phyloP scores from a whole-genome alignment of 2,888 invertebrate species.

The Acanthacorydalis orientalis region DNA sequence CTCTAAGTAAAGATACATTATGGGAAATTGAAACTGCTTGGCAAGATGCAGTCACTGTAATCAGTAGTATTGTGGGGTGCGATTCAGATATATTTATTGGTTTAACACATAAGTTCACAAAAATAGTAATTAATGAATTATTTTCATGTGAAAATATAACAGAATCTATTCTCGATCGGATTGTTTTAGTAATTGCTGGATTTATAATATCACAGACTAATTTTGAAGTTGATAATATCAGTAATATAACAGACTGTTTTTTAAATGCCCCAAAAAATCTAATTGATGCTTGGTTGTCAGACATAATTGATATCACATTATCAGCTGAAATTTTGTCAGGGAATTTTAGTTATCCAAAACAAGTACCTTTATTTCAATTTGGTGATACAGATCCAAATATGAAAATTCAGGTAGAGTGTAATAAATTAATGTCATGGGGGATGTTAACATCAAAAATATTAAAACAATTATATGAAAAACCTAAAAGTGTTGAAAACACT shows the following conservation, averaged over 20 bases:
- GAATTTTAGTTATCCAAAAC: not conserved
- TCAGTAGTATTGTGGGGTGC: constrained; percentile 11
- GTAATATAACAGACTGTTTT: not conserved
- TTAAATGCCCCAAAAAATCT: not conserved
- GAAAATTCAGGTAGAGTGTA: not conserved
- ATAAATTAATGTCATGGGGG: not conserved
- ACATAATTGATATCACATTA: not conserved
- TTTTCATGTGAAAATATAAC: constrained; percentile 9
- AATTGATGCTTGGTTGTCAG: not conserved
- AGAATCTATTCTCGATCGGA: not conserved
- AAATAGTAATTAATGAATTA: constrained; percentile 19
- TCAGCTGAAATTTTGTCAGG: constrained; percentile 2
- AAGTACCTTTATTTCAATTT: not conserved
- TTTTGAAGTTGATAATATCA: not conserved
- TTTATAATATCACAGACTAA: not conserved
- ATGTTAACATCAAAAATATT: not conserved
- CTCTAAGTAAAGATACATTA: constrained; percentile 29
- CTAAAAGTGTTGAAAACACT: constrained; percentile 11
- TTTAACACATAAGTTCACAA: constrained; percentile 19
- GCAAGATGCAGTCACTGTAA: constrained; percentile 32
- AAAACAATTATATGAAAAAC: constrained; percentile 5
- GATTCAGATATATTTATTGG: constrained; percentile 15
- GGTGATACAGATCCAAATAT: not conserved
- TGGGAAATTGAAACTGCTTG: constrained; percentile 38
- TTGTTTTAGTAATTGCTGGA: not conserved